Evolutionary conservation across 1,140 invertebrate species (phyloP).

Genomic region (Neelides sp.): DNA sequence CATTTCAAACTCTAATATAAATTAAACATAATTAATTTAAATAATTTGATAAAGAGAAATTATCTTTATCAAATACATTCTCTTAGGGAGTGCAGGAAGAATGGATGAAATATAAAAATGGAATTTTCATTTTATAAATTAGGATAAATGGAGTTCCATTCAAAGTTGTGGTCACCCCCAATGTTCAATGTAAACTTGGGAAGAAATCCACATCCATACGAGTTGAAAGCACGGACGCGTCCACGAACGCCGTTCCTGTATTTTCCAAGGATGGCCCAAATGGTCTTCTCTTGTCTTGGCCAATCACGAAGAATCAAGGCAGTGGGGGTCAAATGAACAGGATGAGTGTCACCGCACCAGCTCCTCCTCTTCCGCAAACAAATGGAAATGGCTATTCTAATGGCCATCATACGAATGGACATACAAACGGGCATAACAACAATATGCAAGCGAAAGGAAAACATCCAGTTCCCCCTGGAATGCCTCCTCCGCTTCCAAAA

Average conservation of each 20-base stretch:
- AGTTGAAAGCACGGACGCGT: slow-evolving; percentile 8
- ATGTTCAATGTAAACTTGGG: slow-evolving; percentile 35
- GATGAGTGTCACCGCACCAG: not conserved
- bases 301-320: slow-evolving; percentile 6
- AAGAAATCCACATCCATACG: slow-evolving; percentile 28
- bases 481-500: slow-evolving; percentile 16
- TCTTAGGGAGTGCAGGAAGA: no score
- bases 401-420: not conserved
- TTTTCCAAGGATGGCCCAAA: slow-evolving; percentile 27
- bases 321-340: not conserved
- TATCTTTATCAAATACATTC: no score
- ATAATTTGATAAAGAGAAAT: no score
- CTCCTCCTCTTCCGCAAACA: not conserved
- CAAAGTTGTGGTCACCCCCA: slow-evolving; percentile 46
- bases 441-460: not conserved
- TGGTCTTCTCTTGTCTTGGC: slow-evolving; percentile 23
- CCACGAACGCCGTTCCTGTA: slow-evolving; percentile 14
- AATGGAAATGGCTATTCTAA: not conserved
- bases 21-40: no score
- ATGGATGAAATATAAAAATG: not conserved
- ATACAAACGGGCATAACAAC: not conserved
- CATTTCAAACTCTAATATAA: no score
- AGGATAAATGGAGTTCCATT: slow-evolving; percentile 55
- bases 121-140: slow-evolving; percentile 33
- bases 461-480: slow-evolving; percentile 14